phyloP scores from a whole-genome alignment of 2,888 invertebrate genomes.

The Drosophila cognata region DNA sequence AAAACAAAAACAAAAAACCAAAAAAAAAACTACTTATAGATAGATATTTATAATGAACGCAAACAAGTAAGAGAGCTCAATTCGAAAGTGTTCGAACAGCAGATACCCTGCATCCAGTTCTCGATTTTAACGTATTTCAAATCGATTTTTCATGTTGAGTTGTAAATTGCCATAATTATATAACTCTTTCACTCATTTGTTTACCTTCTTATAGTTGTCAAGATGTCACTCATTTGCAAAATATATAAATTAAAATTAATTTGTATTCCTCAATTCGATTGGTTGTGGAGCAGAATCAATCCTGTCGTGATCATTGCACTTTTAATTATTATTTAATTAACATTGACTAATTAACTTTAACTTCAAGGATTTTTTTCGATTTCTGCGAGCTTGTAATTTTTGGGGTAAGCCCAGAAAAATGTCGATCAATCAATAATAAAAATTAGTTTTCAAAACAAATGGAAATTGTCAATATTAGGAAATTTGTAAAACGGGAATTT shows the following conservation, averaged over 20 bases:
- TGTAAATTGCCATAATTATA: background rate
- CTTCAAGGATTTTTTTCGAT: background rate
- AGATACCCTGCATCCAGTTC: background rate
- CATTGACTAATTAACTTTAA: background rate
- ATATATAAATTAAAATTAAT: background rate
- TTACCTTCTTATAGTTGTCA: background rate
- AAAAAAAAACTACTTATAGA: constrained; percentile 44
- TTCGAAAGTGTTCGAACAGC: background rate
- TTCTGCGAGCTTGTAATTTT: background rate
- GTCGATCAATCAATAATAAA: no score
- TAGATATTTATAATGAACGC: constrained; percentile 32
- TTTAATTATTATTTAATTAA: background rate
- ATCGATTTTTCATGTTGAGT: background rate
- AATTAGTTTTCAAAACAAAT: background rate
- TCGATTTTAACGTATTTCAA: background rate
- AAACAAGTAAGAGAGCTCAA: background rate
- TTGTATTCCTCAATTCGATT: background rate
- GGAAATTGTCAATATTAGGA: background rate
- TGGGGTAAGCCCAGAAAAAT: background rate
- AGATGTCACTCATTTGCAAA: background rate
- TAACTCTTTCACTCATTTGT: background rate
- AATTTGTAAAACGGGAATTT: background rate
- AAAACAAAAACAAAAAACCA: constrained; percentile 6
- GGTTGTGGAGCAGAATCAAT: background rate
- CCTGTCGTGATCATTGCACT: background rate